Percentiles rank a stretch among this genome's conserved stretches.
Evolutionary conservation across 2,888 invertebrate genomes (phyloP).

Genomic region (Psylliodes chrysocephalus): DNA sequence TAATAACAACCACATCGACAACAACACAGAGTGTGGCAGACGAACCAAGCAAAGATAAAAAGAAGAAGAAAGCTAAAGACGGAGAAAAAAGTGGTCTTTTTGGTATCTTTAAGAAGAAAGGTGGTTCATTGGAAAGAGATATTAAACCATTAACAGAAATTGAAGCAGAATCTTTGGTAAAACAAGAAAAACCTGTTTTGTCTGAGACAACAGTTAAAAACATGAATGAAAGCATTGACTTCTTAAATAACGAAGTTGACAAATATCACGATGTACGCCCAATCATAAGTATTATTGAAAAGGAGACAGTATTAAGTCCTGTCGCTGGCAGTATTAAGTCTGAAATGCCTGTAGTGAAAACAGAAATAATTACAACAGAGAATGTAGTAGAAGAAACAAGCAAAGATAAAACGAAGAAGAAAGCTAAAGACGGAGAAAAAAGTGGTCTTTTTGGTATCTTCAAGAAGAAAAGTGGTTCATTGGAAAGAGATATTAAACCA

Average conservation of each 20-base stretch:
- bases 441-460: slow-evolving; percentile 26
- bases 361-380: background rate
- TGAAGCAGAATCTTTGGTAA: slow-evolving; percentile 1
- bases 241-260: slow-evolving; percentile 38
- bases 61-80: background rate
- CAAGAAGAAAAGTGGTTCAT: slow-evolving; percentile 25
- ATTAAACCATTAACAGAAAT: background rate
- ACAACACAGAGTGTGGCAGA: slow-evolving; percentile 13
- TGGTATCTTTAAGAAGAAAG: slow-evolving; percentile 29
- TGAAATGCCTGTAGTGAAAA: slow-evolving; percentile 14
- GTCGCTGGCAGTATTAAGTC: background rate
- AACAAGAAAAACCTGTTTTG: slow-evolving; percentile 16
- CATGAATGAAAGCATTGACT: slow-evolving; percentile 43
- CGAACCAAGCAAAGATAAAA: slow-evolving; percentile 27
- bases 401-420: background rate
- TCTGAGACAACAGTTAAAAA: slow-evolving; percentile 41
- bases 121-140: slow-evolving; percentile 12
- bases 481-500: slow-evolving; percentile 28
- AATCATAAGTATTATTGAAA: slow-evolving; percentile 38
- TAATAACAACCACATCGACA: no score
- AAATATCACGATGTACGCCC: slow-evolving; percentile 34
- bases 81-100: slow-evolving; percentile 10
- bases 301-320: slow-evolving; percentile 27
- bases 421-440: slow-evolving; percentile 29
- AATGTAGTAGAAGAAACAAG: background rate